Evolutionary conservation across 2,888 invertebrate genomes (phyloP).

Genomic region (Rhamnusium bicolor): DNA sequence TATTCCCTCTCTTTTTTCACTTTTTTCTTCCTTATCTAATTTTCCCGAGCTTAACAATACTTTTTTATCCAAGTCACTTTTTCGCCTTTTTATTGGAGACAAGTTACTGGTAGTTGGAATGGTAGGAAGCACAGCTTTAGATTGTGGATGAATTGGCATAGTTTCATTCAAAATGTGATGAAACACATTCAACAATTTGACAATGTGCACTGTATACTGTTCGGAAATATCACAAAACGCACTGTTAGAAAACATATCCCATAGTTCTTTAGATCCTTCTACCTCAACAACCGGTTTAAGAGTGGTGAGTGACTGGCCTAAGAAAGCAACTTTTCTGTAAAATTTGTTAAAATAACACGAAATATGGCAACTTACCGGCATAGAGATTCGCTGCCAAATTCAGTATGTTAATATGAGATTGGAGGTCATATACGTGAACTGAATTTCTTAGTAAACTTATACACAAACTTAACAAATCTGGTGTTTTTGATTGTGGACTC

Average conservation of each 20-base stretch:
- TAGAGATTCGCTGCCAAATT: conserved; percentile 75
- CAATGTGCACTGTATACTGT: conserved; percentile 78
- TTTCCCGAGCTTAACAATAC: conserved; percentile 50
- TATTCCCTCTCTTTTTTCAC: conserved; percentile 62
- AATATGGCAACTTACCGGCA: conserved; percentile 67
- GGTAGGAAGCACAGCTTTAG: conserved; percentile 76
- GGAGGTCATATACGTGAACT: conserved; percentile 74
- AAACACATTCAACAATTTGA: conserved; percentile 82
- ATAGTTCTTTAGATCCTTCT: conserved; percentile 53
- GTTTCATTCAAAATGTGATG: conserved; percentile 84
- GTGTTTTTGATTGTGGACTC: conserved; percentile 49
- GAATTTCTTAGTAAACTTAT: conserved; percentile 72
- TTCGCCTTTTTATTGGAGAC: conserved; percentile 70
- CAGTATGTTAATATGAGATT: conserved; percentile 70
- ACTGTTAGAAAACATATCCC: conserved; percentile 70
- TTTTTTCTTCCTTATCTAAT: conserved; percentile 64
- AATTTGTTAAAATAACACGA: not conserved
- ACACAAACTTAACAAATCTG: conserved; percentile 65
- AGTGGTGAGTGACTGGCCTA: conserved; percentile 56
- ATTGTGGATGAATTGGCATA: conserved; percentile 72
- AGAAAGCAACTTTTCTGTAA: conserved; percentile 23
- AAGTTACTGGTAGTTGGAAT: conserved; percentile 69
- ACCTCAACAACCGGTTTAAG: conserved; percentile 56
- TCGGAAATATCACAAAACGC: conserved; percentile 75
- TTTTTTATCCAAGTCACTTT: conserved; percentile 68